Percentiles rank a stretch among this genome's conserved stretches.
Conservation (phyloP, 2,888 invertebrate genomes). For the Koerneria pararmatus region DNA sequence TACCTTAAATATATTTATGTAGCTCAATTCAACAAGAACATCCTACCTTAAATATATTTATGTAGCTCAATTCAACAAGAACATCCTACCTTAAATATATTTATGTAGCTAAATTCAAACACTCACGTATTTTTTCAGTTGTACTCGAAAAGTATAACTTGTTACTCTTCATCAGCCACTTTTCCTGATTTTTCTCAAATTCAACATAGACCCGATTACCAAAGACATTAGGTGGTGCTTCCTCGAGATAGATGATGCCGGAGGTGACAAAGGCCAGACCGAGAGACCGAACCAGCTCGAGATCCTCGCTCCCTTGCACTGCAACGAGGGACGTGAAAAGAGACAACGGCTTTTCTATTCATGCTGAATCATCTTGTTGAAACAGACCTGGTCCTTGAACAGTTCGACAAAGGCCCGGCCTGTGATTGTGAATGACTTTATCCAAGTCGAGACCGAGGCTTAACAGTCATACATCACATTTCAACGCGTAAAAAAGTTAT, state of each 20-base stretch:
- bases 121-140: too few relatives aligned
- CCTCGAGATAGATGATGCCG: constrained; percentile 33
- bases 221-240: neutral
- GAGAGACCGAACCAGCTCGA: constrained; percentile 31
- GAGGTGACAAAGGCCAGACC: constrained; percentile 40
- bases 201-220: neutral
- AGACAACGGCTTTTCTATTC: too few relatives aligned
- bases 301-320: constrained; percentile 43
- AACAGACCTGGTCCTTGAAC: constrained; percentile 22
- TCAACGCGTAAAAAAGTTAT: too few relatives aligned
- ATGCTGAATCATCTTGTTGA: too few relatives aligned
- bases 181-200: neutral
- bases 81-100: constrained; percentile 24
- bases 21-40: too few relatives aligned
- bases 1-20: too few relatives aligned
- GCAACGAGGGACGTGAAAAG: too few relatives aligned
- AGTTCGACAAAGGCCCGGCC: constrained; percentile 14
- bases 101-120: too few relatives aligned
- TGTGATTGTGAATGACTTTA: constrained; percentile 15
- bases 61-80: too few relatives aligned
- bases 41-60: too few relatives aligned
- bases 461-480: too few relatives aligned
- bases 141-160: neutral
- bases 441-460: too few relatives aligned
- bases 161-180: neutral